phyloP scores from a whole-genome alignment of 2,888 invertebrate species.

The Subacronicta megacephala region DNA sequence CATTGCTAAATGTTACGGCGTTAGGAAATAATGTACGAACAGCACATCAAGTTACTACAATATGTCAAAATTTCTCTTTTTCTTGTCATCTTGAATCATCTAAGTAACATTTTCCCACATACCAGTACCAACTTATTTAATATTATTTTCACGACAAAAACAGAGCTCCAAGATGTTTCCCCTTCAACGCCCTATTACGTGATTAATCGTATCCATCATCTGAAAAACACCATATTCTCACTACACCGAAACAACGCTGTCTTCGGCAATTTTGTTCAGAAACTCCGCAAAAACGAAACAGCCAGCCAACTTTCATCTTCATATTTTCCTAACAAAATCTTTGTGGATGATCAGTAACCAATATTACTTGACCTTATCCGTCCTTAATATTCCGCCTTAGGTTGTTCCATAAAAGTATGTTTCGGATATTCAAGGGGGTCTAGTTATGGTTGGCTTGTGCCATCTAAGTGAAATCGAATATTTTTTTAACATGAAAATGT shows the following conservation, averaged over 20 bases:
- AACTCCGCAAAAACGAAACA: conserved; percentile 65
- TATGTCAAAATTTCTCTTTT: too few relatives aligned
- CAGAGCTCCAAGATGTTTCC: conserved; percentile 44
- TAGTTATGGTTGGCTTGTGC: conserved; percentile 29
- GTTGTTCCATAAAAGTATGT: rapidly evolving
- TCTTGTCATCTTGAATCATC: too few relatives aligned
- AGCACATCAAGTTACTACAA: too few relatives aligned
- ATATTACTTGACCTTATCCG: conserved; percentile 19
- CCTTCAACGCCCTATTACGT: conserved; percentile 54
- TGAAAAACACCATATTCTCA: conserved; percentile 53
- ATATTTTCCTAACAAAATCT: conserved; percentile 68
- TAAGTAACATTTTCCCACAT: not conserved
- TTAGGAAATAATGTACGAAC: too few relatives aligned
- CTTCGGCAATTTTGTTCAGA: conserved; percentile 61
- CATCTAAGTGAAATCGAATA: conserved; percentile 64
- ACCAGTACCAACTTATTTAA: conserved; percentile 8
- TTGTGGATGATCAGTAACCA: conserved; percentile 58
- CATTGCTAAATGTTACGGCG: too few relatives aligned
- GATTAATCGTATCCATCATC: conserved; percentile 63
- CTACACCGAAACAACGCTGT: conserved; percentile 54
- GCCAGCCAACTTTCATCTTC: conserved; percentile 68
- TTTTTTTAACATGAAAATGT: conserved; percentile 60
- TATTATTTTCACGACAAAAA: conserved; percentile 35
- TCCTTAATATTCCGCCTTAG: conserved; percentile 1
- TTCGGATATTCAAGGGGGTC: conserved; percentile 9